Evolutionary conservation across 1,140 invertebrate species (phyloP).

Genomic region (Caerostris extrusa): DNA sequence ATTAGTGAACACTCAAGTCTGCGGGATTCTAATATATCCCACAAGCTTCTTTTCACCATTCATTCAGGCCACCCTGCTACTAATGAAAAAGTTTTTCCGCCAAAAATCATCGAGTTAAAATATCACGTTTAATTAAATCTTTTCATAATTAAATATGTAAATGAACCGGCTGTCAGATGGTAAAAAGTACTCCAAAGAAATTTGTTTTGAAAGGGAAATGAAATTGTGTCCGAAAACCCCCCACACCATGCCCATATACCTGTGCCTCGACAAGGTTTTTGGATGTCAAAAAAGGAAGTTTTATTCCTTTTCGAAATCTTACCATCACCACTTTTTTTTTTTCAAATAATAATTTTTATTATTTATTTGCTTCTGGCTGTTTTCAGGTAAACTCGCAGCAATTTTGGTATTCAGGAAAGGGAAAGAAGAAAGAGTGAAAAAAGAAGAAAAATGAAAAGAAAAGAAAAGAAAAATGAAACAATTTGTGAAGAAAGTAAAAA

Average conservation of each 20-base stretch:
- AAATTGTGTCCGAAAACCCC: conserved; percentile 73
- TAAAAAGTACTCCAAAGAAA: conserved; percentile 74
- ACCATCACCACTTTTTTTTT: conserved; percentile 15
- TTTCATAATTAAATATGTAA: conserved; percentile 78
- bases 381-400: background rate
- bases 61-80: conserved; percentile 36
- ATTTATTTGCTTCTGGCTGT: background rate
- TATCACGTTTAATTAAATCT: conserved; percentile 78
- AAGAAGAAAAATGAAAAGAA: background rate
- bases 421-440: conserved; percentile 4
- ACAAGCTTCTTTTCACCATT: conserved; percentile 53
- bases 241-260: background rate
- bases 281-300: conserved; percentile 65
- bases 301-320: conserved; percentile 51
- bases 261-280: conserved; percentile 11
- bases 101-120: conserved; percentile 78
- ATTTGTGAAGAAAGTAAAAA: background rate
- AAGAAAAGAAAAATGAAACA: background rate
- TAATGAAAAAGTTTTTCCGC: conserved; percentile 77
- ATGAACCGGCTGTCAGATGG: conserved; percentile 75
- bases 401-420: background rate
- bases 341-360: conserved; percentile 35
- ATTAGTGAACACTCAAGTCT: conserved; percentile 64
- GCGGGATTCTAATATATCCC: conserved; percentile 65
- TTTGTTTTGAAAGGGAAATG: conserved; percentile 78